Evolutionary conservation across 2,888 invertebrate genomes (phyloP).

Genomic region (Amphipoea oculea): DNA sequence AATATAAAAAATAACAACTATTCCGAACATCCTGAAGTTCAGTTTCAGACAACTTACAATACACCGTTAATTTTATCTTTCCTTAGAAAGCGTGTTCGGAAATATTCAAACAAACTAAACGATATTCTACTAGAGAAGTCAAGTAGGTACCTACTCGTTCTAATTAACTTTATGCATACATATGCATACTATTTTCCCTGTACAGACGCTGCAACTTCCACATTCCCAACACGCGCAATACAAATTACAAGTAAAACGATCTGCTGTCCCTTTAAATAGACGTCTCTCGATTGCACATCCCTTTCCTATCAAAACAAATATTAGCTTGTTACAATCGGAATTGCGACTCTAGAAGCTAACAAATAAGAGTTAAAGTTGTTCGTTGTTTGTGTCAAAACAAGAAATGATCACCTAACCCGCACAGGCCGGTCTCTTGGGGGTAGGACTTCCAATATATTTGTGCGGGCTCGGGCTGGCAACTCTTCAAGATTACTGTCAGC

Average conservation of each 20-base stretch:
- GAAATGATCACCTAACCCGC: constrained; percentile 76
- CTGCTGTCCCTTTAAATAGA: constrained; percentile 82
- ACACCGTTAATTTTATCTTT: constrained; percentile 5
- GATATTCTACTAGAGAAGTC: not conserved
- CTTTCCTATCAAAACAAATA: constrained; percentile 80
- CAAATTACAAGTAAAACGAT: constrained; percentile 86
- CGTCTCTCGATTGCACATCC: constrained; percentile 81
- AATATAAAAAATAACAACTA: constrained; percentile 1
- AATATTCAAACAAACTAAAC: constrained; percentile 5
- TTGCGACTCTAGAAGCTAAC: constrained; percentile 40
- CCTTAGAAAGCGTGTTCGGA: not conserved
- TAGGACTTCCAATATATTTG: constrained; percentile 84
- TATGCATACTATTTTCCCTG: constrained; percentile 46
- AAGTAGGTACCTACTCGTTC: not conserved
- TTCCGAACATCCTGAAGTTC: not conserved
- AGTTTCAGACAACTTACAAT: not conserved
- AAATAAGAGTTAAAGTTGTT: constrained; percentile 52
- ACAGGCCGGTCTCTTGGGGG: constrained; percentile 82
- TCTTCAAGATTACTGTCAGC: constrained; percentile 86
- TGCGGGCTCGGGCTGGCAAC: constrained; percentile 76
- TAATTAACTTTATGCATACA: constrained; percentile 60
- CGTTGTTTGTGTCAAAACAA: constrained; percentile 63
- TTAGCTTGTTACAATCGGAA: constrained; percentile 37
- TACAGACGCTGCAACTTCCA: constrained; percentile 51
- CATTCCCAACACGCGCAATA: constrained; percentile 81